Evolutionary conservation across 2,797 vertebrate species (phyloP), one percentile per base, ranked within the genome.

Genomic region (Melanotaenia trifasciata): DNA sequence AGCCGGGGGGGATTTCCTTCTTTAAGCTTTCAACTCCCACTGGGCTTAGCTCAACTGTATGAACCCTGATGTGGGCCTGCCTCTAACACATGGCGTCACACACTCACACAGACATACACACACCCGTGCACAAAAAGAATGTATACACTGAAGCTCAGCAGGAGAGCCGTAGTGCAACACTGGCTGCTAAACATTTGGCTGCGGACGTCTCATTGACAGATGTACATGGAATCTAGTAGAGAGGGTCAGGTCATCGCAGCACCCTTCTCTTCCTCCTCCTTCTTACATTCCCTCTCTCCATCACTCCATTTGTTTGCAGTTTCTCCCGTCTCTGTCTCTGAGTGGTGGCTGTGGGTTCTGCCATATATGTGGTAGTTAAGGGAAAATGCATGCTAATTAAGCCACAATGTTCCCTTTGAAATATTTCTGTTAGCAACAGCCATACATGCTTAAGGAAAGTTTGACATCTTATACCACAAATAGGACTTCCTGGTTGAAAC

Each of bases 1-100:
- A 90, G 90, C 91, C 92, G 72, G 92, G 90, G 87, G 93, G 93
- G 93, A 89, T 94, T 94, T 94, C 90, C 93, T 93, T 92, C 89
- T 94, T 94, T 94, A 95, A 94, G 94, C 94, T 94, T 91, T 92
- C 86, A 93, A 93, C 91, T 94, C 94, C 94, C 94, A 93, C 86
- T 85, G 92, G 94, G 93, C 87, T 86, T 40, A 83, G 87, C 90
- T 86, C 87, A 67, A 89, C 90, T 90, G 90, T 91, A 90, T 90
- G 90, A 90, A 92, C 89, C 89, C 89, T 88, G 87, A 94, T 92
- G 90, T 93, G 89, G 89, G 90, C 86, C 87, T 87, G 90, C 90
- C 93, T 91, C 82, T 76, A 89, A 84, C 81, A 91, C 94, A 91
- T 92, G 93, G 87, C 70, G 70, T 86, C 85, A 87, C 87, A 82